Evolutionary conservation across 2,797 vertebrate species (phyloP), one percentile per base, ranked within the genome.

Genomic region (Lophius americanus): DNA sequence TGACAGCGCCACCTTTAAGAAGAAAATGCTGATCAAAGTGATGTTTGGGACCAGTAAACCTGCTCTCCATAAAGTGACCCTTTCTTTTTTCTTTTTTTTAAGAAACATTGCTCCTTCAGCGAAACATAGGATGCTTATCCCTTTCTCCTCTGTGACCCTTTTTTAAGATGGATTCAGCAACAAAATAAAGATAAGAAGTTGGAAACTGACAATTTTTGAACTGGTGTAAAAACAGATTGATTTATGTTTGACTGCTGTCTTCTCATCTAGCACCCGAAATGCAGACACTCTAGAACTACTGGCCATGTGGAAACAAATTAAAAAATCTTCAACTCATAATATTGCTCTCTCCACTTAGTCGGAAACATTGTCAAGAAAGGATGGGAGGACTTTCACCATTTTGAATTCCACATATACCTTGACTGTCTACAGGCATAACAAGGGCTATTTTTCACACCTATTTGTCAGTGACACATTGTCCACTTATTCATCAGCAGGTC

Each of bases 381-480:
- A 76, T 78, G 65, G 54, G 62, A 73, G 64, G 73, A 79, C 33
- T 85, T 77, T 78, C 60, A 49, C 48, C 39, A 38, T 85, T 83
- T 87, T 81, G 75, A 90, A 90, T 91, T 91, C 78, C 76, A 72
- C 71, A 76, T 78, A 89, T 86, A 82, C 73, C 82, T 65, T 56
- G 63, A 83, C 80, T 81, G 87, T 89, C 84, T 79, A 41, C 72
- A 78, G 14, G 71, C 36, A 82, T 88, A 88, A 82, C 81, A 76
- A 53, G 73, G 65, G 60, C 70, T 64, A 87, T 91, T 88, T 84
- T 89, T 89, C 86, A 90, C 84, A 86, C 73, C 77, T 87, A 87
- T 86, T 75, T 81, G 84, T 85, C 81, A 35, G 2, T 88, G 88
- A 89, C 86, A 86, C 75, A 76, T 72, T 82, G 85, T 85, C 83